phyloP scores from a whole-genome alignment of 2,797 vertebrate genomes.

The Sus cebifrons region DNA sequence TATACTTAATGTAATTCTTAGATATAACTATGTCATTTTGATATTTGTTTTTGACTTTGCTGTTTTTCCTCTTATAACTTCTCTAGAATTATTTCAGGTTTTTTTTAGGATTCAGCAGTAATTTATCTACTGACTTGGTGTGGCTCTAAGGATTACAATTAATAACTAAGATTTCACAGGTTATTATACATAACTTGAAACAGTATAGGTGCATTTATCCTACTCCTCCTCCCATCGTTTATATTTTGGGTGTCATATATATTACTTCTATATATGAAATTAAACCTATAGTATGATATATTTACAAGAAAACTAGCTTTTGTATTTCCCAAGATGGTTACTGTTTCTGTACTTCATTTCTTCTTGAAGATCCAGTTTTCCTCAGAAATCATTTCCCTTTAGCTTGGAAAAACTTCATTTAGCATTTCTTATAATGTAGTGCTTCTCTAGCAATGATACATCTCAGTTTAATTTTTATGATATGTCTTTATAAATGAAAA shows the following conservation, averaged over 20 bases:
- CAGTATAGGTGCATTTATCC: neutral
- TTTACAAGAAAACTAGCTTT: neutral
- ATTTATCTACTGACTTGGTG: neutral
- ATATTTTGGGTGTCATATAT: neutral
- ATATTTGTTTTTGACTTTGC: conserved; percentile 6
- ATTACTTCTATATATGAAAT: neutral
- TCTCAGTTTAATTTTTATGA: neutral
- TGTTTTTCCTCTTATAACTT: neutral
- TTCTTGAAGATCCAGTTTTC: conserved; percentile 4
- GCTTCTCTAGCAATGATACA: neutral
- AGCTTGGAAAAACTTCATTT: neutral
- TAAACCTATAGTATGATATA: neutral
- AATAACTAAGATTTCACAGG: conserved; percentile 30
- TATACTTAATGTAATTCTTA: neutral
- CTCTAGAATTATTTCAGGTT: neutral
- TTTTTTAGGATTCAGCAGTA: conserved; percentile 29
- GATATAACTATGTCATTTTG: neutral
- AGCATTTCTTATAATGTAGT: neutral
- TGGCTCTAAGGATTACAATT: neutral
- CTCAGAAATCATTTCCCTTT: conserved; percentile 20
- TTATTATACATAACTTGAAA: neutral
- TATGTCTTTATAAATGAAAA: neutral
- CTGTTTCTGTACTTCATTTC: neutral
- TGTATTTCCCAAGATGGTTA: neutral
- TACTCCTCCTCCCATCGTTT: neutral